phyloP scores from a whole-genome alignment of 2,797 vertebrate genomes.

The Ataeniobius toweri region DNA sequence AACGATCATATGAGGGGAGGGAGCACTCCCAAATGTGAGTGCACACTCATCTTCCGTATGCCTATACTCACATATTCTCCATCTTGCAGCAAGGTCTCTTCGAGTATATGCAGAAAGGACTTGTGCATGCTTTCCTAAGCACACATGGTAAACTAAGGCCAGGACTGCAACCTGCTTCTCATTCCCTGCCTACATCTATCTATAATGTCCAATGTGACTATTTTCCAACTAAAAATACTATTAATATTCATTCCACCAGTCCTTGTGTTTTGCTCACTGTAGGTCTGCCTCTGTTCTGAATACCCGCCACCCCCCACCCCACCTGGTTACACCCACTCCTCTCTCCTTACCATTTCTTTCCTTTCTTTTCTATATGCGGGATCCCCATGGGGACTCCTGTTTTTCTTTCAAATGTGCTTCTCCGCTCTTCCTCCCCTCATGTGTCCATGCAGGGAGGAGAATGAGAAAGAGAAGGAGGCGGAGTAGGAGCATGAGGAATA shows the following conservation, averaged over 20 bases:
- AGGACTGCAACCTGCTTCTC: slow-evolving; percentile 50
- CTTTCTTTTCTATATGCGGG: slow-evolving; percentile 68
- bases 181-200: slow-evolving; percentile 81
- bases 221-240: slow-evolving; percentile 70
- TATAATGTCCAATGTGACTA: slow-evolving; percentile 83
- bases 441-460: slow-evolving; percentile 71
- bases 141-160: slow-evolving; percentile 29
- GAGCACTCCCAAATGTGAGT: slow-evolving; percentile 46
- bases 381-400: slow-evolving; percentile 81
- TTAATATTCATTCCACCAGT: slow-evolving; percentile 81
- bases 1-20: slow-evolving; percentile 68
- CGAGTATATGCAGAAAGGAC: slow-evolving; percentile 18
- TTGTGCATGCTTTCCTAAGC: slow-evolving; percentile 38
- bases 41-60: slow-evolving; percentile 35
- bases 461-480: slow-evolving; percentile 58
- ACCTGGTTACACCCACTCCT: slow-evolving; percentile 32
- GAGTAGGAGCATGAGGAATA: slow-evolving; percentile 65
- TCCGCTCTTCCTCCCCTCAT: slow-evolving; percentile 77
- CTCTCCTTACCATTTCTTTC: slow-evolving; percentile 75
- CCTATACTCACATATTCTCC: slow-evolving; percentile 49
- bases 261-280: slow-evolving; percentile 79
- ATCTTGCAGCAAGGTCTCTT: slow-evolving; percentile 38
- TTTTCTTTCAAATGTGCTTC: slow-evolving; percentile 82
- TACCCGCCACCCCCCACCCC: not conserved
- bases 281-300: slow-evolving; percentile 67